phyloP scores from a whole-genome alignment of 2,797 vertebrate species.

The Acomys russatus region DNA sequence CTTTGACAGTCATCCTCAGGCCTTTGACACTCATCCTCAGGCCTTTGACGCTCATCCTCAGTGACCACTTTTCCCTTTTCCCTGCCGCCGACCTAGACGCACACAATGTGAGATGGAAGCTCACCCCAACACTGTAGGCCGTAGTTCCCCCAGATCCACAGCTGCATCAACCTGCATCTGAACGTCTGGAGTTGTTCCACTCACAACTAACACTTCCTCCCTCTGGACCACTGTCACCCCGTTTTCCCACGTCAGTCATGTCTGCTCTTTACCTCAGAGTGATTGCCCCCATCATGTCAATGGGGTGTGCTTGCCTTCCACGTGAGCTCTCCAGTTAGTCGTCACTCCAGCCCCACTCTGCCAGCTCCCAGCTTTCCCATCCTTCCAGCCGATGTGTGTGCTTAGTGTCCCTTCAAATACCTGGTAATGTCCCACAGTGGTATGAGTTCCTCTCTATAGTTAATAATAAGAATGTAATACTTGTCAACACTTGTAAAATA shows the following conservation, averaged over 20 bases:
- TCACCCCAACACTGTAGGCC: not conserved
- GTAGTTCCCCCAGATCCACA: not conserved
- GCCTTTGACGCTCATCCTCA: not conserved
- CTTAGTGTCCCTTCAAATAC: not conserved
- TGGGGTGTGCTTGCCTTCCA: not conserved
- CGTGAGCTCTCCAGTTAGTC: accelerated
- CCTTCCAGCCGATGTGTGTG: not conserved
- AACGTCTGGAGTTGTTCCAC: not conserved
- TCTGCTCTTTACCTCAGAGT: not conserved
- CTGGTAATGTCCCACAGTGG: not conserved
- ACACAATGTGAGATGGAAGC: not conserved
- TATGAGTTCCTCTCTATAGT: not conserved
- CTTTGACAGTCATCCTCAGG: not conserved
- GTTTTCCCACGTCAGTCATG: not conserved
- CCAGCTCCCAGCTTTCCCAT: not conserved
- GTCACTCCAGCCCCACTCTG: not conserved
- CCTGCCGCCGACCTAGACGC: accelerated
- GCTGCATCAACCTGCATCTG: not conserved
- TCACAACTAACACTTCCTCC: not conserved
- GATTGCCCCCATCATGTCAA: not conserved
- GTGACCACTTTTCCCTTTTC: not conserved
- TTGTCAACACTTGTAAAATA: not conserved
- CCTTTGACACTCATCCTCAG: no score
- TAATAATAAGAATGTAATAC: not conserved
- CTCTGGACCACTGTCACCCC: not conserved